Base-by-base conservation (phyloP, 2,888 invertebrate species). In the Neuroscelio doddi region DNA sequence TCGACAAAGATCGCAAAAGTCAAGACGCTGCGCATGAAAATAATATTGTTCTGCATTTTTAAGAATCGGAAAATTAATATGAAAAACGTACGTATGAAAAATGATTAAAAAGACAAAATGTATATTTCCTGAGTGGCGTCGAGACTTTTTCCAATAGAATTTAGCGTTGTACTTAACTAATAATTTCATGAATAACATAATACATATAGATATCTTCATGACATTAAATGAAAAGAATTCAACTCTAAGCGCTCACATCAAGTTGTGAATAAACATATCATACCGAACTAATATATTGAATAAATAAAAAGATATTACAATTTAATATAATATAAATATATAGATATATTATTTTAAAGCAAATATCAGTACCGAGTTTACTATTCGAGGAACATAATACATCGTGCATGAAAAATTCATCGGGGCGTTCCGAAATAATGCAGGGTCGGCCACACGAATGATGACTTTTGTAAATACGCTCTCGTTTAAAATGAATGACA, bases 201-300 rank as follows among this genome's bases (percentile, higher is more conserved):
- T 62, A 46, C 51, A 56, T 42, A 59, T 68, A 71, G 67, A 69
- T 70, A 73, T 73, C 72, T 71, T 75, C 73, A 70, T 68, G 70
- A 73, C 76, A 73, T 71, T 70, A 69, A 68, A 70, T 55, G 47
- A 73, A 56, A 49, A 41, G 63, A 71, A 72, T 76, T 80, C 74
- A 78, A 80, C 70, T 80, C 73, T 78, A 82, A 82, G 78, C 82
- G 84, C 84, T 84, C 83, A 84, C 84, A 83, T 84, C 81, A 82
- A 82, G 83, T 84, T 83, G 84, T 84, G 84, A 84, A 83, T 82
- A 83, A 83, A 84, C 84, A 84, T 84, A 84, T 84, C 83, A 83
- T 83, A 83, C 76, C 70, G 76, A 80, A 79, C 75, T 80, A 81
- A 81, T 82, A 82, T 80, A 83, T 82, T 79, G 72, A 80, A 76